These are phyloP conservation scores for Struthio camelus DNA, from an alignment of 2,113 vertebrate species.

Conservation along the genomic window DNA sequence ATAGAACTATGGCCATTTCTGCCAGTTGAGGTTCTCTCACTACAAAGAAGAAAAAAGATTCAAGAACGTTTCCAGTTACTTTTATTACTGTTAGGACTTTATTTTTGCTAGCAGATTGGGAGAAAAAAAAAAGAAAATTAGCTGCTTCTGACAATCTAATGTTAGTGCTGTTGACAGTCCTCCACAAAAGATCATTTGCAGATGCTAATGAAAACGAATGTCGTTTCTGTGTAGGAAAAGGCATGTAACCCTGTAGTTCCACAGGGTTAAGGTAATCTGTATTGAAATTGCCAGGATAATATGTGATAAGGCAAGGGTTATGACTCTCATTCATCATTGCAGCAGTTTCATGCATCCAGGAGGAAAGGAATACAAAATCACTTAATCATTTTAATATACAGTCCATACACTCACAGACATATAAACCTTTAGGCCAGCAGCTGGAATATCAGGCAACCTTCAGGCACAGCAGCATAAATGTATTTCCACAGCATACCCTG, in stretches of 20 bases:
- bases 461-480: neutral
- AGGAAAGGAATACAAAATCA: too few relatives aligned
- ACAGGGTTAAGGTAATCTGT: neutral
- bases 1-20: neutral
- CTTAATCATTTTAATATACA: too few relatives aligned
- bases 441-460: neutral
- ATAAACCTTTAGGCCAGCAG: too few relatives aligned
- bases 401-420: too few relatives aligned
- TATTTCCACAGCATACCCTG: fast-evolving
- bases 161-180: neutral
- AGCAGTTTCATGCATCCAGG: neutral
- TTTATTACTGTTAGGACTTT: neutral
- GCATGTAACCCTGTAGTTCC: fast-evolving
- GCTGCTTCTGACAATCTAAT: neutral
- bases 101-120: neutral
- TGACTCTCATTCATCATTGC: neutral
- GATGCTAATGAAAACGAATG: neutral
- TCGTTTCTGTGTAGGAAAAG: neutral
- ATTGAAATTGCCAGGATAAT: neutral
- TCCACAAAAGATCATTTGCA: neutral
- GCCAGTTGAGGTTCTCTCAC: neutral
- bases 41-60: neutral
- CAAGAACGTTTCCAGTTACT: neutral
- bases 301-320: neutral
- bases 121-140: neutral